A percentile compares a stretch with the other conserved stretches of the same genome.
These are phyloP conservation scores for Holacanthella duospinosa DNA, from an alignment of 2,888 invertebrate genomes.

Conservation along the genomic window DNA sequence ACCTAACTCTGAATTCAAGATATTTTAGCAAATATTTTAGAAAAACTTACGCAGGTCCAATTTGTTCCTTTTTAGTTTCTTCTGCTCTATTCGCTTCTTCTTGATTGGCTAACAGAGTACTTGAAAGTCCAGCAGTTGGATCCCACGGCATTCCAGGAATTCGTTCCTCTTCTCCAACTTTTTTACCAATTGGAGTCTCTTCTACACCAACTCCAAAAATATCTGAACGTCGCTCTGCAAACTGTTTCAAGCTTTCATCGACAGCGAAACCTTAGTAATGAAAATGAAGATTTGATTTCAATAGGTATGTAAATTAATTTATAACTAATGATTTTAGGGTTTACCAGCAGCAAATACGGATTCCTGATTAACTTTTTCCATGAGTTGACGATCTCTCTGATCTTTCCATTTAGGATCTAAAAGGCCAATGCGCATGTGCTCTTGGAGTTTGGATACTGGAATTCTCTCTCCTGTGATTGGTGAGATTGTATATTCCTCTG, in stretches of 20 bases:
- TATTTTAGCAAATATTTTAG: too few relatives aligned
- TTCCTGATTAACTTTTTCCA: conserved; percentile 85
- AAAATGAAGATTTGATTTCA: conserved; percentile 39
- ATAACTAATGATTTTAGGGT: background rate
- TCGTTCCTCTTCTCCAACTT: conserved; percentile 69
- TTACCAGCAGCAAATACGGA: conserved; percentile 62
- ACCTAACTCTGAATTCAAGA: background rate
- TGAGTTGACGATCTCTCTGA: conserved; percentile 84
- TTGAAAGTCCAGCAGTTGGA: conserved; percentile 21
- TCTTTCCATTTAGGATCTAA: conserved; percentile 97
- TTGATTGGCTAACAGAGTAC: conserved; percentile 27
- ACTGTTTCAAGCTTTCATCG: conserved; percentile 83
- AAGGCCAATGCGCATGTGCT: conserved; percentile 93
- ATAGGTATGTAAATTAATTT: background rate
- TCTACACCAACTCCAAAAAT: conserved; percentile 99
- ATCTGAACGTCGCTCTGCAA: conserved; percentile 98
- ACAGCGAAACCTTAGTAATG: conserved; percentile 64
- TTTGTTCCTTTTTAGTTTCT: conserved; percentile 42
- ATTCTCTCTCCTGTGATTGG: conserved; percentile 97
- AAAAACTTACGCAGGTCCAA: conserved; percentile 23
- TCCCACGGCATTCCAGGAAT: conserved; percentile 37
- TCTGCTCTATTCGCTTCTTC: conserved; percentile 44
- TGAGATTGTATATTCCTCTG: conserved; percentile 88
- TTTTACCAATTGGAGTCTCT: conserved; percentile 98
- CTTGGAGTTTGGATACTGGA: conserved; percentile 91